phyloP scores from a whole-genome alignment of 2,797 vertebrate species.

The Leuciscus waleckii region DNA sequence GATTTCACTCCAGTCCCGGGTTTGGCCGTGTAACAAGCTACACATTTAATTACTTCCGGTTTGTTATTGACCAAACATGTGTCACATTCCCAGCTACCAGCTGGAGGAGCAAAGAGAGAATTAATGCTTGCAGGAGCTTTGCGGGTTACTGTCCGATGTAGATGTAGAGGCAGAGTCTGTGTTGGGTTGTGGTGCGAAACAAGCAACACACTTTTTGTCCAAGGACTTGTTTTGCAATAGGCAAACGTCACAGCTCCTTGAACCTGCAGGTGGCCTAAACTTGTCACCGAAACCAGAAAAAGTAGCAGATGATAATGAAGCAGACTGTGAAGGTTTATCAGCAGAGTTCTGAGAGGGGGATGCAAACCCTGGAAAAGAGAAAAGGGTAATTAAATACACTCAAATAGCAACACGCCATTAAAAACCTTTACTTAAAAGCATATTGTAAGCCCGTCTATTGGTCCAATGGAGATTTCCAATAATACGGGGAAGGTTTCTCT shows the following conservation, averaged over 20 bases:
- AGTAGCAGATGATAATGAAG: constrained; percentile 64
- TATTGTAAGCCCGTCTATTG: too few species aligned
- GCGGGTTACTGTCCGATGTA: constrained; percentile 73
- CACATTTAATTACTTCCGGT: constrained; percentile 89
- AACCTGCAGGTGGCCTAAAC: constrained; percentile 78
- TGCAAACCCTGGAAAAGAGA: constrained; percentile 70
- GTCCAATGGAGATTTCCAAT: too few species aligned
- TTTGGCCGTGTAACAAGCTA: constrained; percentile 95
- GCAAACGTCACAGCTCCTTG: constrained; percentile 84
- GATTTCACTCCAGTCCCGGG: constrained; percentile 91
- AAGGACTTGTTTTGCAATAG: constrained; percentile 82
- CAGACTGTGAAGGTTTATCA: neutral
- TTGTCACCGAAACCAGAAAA: constrained; percentile 75
- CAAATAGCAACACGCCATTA: neutral
- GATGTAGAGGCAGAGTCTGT: constrained; percentile 54
- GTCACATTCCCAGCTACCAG: constrained; percentile 93
- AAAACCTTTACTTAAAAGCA: neutral
- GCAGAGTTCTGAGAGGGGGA: constrained; percentile 65
- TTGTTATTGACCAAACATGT: constrained; percentile 96
- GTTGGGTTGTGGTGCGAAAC: constrained; percentile 76
- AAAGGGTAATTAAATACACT: neutral
- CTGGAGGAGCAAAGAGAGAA: constrained; percentile 79
- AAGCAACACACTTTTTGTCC: constrained; percentile 85
- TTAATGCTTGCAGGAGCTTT: constrained; percentile 49
- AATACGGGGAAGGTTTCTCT: too few species aligned